Evolutionary conservation across 2,113 vertebrate species (phyloP), one percentile per base, ranked within the genome.

Genomic region (Prietella phreatophila): DNA sequence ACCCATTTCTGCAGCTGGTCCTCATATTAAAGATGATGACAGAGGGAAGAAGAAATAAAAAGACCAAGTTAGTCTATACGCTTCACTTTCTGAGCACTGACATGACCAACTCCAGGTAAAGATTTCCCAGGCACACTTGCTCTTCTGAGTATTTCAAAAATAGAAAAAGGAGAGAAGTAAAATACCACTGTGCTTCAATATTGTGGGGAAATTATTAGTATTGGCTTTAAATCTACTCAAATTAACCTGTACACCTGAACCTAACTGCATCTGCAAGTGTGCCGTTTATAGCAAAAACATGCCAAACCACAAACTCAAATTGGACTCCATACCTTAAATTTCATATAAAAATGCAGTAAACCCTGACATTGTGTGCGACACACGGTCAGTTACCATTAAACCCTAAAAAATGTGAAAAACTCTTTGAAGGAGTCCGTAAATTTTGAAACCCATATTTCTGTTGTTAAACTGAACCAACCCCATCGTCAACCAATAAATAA

Each of bases 1-100:
- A 91, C 91, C 91, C 81, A 88, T 91, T 6, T 90, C 89, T 75
- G 53, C 55, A 33, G 89, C 91, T 56, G 83, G 85, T 90, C 75
- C 83, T 69, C 84, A 42, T 22, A 76, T 79, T 19, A 82, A 75
- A 69, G 27, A 83, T 81, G 27, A 83, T 42, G 79, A 55, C 8
- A 71, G 11, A 61, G 75, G 55, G 55, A 75, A 50, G 33, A 27
- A 83, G n/a, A 82, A 53, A 17, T 13, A 50, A 89, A 4, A 42
- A 42, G 39, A 42, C 5, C 9, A 89, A 87, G 79, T 91, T 86
- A 91, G 88, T 90, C 71, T 88, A 69, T 83, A 89, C 27, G 75
- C 20, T 14, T 30, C 6, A 53, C 25, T 67, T 69, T n/a, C 85
- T 33, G 76, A 80, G 11, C 75, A 84, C 87, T 89, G 80, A 90